These are phyloP conservation scores for Heliconius himera DNA, from an alignment of 1,140 invertebrate genomes.

Conservation along the genomic window DNA sequence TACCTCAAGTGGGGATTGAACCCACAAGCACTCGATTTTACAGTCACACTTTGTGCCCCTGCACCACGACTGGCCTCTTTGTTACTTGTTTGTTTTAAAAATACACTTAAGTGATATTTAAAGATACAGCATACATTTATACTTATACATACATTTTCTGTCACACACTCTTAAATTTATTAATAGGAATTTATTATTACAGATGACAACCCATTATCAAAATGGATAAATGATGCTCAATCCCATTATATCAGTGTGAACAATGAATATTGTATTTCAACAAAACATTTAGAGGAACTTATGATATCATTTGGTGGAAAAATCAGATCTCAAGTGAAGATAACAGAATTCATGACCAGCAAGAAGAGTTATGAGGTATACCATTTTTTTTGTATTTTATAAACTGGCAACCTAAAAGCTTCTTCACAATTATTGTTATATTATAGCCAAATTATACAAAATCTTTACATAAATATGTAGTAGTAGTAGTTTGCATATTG, in stretches of 20 bases:
- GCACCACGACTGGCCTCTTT: no score
- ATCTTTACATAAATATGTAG: no score
- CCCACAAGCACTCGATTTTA: no score
- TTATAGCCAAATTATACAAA: no score
- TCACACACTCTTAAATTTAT: no score
- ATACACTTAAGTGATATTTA: no score
- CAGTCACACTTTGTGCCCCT: no score
- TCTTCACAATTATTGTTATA: background rate
- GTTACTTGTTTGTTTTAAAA: no score
- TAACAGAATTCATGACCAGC: conserved; percentile 87
- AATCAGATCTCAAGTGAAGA: conserved; percentile 60
- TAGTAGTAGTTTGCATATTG: no score
- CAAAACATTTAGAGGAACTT: conserved; percentile 65
- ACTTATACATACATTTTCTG: no score
- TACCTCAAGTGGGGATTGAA: no score
- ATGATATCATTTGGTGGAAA: conserved; percentile 60
- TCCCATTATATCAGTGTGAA: conserved; percentile 67
- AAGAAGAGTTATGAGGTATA: conserved; percentile 93
- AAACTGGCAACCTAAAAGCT: background rate
- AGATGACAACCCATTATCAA: conserved; percentile 51
- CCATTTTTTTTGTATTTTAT: background rate
- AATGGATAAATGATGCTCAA: conserved; percentile 58
- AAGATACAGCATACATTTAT: no score
- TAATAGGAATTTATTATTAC: conserved; percentile 32
- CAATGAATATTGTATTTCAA: conserved; percentile 68